Conservation (phyloP, 1,140 invertebrate species). For the Pteromalus puparum region DNA sequence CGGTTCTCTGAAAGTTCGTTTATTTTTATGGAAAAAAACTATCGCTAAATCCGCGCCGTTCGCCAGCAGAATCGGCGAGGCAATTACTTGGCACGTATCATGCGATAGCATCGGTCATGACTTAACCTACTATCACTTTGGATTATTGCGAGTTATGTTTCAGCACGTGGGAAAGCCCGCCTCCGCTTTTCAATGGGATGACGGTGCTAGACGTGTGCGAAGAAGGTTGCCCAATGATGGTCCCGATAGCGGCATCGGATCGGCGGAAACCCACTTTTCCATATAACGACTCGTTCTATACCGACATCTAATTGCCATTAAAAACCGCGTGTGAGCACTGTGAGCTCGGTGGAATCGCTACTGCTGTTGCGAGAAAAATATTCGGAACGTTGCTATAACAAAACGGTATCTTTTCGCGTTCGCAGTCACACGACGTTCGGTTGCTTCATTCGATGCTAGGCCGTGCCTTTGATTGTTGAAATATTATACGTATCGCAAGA, state of each 20-base stretch:
- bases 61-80: conserved; percentile 62
- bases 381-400: neutral
- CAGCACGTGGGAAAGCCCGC: conserved; percentile 70
- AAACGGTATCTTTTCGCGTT: neutral
- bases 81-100: conserved; percentile 61
- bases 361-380: neutral
- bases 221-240: conserved; percentile 74
- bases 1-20: too few species aligned
- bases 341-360: neutral
- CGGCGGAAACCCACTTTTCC: conserved; percentile 73
- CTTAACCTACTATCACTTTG: conserved; percentile 74
- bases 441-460: neutral
- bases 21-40: neutral
- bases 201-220: conserved; percentile 61
- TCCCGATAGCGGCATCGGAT: conserved; percentile 68
- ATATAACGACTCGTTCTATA: conserved; percentile 56
- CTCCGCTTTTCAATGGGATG: conserved; percentile 66
- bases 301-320: conserved; percentile 34
- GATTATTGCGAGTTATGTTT: conserved; percentile 73
- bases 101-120: conserved; percentile 70
- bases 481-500: neutral
- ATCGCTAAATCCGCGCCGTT: conserved; percentile 39
- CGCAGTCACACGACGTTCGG: neutral
- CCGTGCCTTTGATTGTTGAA: neutral
- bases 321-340: neutral